Conservation (phyloP, 2,797 vertebrate species). For the Catostomus latipinnis region DNA sequence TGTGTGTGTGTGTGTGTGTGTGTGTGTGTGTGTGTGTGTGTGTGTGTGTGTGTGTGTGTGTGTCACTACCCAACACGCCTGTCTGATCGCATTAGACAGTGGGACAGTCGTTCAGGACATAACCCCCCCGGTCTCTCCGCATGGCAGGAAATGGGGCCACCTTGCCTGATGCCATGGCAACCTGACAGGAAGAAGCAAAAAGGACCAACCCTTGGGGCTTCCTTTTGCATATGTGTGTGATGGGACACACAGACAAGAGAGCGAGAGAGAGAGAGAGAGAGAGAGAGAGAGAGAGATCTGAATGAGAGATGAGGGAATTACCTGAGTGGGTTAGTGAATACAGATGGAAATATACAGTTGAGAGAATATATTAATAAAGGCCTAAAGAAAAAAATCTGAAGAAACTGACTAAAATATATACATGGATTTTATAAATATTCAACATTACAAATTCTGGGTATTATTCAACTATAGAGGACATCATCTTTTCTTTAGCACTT, state of each 20-base stretch:
- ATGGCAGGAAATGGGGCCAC: slow-evolving; percentile 68
- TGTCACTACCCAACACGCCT: slow-evolving; percentile 62
- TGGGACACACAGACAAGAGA: not conserved
- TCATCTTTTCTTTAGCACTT: too few species aligned
- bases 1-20: too few species aligned
- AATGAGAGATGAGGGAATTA: not conserved
- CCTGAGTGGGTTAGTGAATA: not conserved
- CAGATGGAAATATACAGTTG: slow-evolving; percentile 6
- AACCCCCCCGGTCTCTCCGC: slow-evolving; percentile 54
- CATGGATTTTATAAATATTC: too few species aligned
- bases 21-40: slow-evolving; percentile 27
- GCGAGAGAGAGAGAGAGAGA: too few species aligned
- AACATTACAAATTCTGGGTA: too few species aligned
- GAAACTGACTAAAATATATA: not conserved
- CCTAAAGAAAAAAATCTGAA: not conserved
- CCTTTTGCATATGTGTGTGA: slow-evolving; percentile 44
- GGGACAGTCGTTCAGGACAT: slow-evolving; percentile 55
- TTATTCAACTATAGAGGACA: not conserved
- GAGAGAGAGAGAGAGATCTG: too few species aligned
- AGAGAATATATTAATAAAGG: slow-evolving; percentile 19
- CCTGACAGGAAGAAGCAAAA: slow-evolving; percentile 71
- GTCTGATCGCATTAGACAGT: slow-evolving; percentile 66
- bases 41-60: slow-evolving; percentile 4
- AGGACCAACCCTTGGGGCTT: slow-evolving; percentile 55
- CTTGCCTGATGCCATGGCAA: slow-evolving; percentile 76